A percentile compares a stretch with the other conserved stretches of the same genome.
Conservation (phyloP, 2,113 vertebrate species). For the Oreochromis aureus region DNA sequence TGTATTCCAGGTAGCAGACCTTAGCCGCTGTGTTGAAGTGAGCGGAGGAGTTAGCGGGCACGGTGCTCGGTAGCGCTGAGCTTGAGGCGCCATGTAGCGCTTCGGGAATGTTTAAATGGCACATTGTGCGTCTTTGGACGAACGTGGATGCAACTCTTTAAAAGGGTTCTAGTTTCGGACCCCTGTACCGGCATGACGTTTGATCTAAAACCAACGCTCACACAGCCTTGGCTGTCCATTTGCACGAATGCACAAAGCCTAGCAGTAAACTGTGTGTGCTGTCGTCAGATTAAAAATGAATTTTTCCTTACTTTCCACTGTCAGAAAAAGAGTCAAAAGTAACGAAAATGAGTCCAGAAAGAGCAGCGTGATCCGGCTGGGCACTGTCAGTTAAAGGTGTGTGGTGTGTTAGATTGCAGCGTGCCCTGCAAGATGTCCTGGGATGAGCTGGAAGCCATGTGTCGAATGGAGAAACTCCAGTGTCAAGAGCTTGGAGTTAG, state of each 20-base stretch:
- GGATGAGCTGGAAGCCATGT: conserved; percentile 75
- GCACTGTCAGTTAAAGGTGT: not conserved
- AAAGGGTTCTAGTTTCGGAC: not conserved
- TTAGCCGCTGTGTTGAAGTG: not conserved
- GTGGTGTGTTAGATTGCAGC: conserved; percentile 60
- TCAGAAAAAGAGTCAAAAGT: not conserved
- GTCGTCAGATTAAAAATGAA: not conserved
- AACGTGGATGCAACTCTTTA: not conserved
- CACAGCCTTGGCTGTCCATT: not conserved
- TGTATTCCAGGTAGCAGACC: not conserved
- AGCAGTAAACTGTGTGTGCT: not conserved
- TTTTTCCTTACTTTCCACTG: not conserved
- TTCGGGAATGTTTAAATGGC: not conserved
- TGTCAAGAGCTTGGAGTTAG: conserved; percentile 75
- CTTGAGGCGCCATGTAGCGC: not conserved
- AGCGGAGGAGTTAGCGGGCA: not conserved
- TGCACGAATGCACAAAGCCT: not conserved
- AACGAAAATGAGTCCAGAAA: too few species aligned
- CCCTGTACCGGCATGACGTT: not conserved
- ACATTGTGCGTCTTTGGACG: not conserved
- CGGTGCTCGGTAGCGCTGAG: not conserved
- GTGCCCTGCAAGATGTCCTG: conserved; percentile 75
- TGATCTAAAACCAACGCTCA: not conserved
- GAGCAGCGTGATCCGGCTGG: too few species aligned
- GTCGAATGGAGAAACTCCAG: conserved; percentile 69